These are phyloP conservation scores for Orius insidiosus DNA, from an alignment of 1,140 invertebrate genomes.

Conservation along the genomic window DNA sequence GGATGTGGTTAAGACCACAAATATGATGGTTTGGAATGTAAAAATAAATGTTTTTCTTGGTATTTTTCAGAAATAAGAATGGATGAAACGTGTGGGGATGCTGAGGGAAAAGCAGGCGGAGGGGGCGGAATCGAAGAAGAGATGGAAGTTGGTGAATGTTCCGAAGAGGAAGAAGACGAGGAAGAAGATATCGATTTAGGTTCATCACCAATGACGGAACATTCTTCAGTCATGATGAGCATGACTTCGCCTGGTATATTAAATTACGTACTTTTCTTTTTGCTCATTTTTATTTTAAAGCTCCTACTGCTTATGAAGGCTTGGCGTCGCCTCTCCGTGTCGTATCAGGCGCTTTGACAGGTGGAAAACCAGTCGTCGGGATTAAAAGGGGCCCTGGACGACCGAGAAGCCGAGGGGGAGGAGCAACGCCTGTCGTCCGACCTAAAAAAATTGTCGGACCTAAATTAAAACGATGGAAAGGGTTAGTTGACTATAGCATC, in stretches of 20 bases:
- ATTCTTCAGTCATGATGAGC: conserved; percentile 15
- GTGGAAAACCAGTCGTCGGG: conserved; percentile 23
- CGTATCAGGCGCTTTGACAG: conserved; percentile 4
- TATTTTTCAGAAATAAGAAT: no score
- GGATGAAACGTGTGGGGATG: conserved; percentile 14
- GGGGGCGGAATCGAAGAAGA: conserved; percentile 24
- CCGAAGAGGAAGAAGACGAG: conserved; percentile 22
- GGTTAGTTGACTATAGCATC: no score
- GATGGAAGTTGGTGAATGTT: conserved; percentile 28
- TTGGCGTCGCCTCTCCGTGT: conserved; percentile 19
- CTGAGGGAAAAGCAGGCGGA: conserved; percentile 10
- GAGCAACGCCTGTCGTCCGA: not conserved
- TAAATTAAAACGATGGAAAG: conserved; percentile 23
- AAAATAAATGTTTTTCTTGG: no score
- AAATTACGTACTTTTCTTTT: no score
- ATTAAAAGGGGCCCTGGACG: conserved; percentile 25
- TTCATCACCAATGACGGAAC: conserved; percentile 16
- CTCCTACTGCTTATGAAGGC: conserved; percentile 18
- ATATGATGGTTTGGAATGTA: no score
- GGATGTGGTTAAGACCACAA: no score
- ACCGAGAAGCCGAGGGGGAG: conserved; percentile 24
- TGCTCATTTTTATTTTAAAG: no score
- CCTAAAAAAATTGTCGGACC: conserved; percentile 7
- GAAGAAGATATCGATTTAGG: conserved; percentile 18
- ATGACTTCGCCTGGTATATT: conserved; percentile 17